Conservation (phyloP, 37 sponge, comb jelly and placozoan genomes). For the Cladorhizidae sp. region DNA sequence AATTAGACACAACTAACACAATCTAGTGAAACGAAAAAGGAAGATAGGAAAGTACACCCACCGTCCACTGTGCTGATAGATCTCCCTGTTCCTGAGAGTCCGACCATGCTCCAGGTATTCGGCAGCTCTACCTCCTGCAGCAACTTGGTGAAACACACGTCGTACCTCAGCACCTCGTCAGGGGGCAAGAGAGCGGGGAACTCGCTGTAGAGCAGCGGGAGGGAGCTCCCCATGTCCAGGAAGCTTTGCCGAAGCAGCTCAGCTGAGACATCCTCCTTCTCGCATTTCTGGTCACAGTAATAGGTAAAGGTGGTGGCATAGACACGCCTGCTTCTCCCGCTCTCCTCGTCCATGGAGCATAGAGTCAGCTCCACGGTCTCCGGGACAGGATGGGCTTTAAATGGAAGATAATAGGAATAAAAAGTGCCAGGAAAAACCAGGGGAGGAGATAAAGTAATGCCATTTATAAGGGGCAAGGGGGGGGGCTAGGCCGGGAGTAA, state of each 20-base stretch:
- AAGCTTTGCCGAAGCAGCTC: slow-evolving; percentile 48
- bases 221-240: slow-evolving; percentile 2
- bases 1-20: too few species aligned
- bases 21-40: too few species aligned
- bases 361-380: slow-evolving; percentile 13
- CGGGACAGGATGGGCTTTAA: neutral
- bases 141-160: slow-evolving; percentile 20
- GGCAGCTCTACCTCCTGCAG: slow-evolving; percentile 23
- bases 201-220: neutral
- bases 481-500: too few species aligned
- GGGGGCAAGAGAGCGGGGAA: slow-evolving; percentile 31
- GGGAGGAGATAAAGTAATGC: too few species aligned
- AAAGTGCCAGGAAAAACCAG: neutral
- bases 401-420: neutral
- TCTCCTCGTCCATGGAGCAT: slow-evolving; percentile 7
- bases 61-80: too few species aligned
- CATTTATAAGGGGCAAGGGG: too few species aligned
- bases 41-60: too few species aligned
- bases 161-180: slow-evolving; percentile 25
- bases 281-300: slow-evolving; percentile 18
- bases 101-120: slow-evolving; percentile 31
- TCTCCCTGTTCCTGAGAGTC: neutral
- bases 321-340: slow-evolving; percentile 1
- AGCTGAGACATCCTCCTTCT: slow-evolving; percentile 19
- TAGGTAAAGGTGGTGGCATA: slow-evolving; percentile 30